Evolutionary conservation across 1,140 invertebrate genomes (phyloP).

Genomic region (Eupeodes corollae): DNA sequence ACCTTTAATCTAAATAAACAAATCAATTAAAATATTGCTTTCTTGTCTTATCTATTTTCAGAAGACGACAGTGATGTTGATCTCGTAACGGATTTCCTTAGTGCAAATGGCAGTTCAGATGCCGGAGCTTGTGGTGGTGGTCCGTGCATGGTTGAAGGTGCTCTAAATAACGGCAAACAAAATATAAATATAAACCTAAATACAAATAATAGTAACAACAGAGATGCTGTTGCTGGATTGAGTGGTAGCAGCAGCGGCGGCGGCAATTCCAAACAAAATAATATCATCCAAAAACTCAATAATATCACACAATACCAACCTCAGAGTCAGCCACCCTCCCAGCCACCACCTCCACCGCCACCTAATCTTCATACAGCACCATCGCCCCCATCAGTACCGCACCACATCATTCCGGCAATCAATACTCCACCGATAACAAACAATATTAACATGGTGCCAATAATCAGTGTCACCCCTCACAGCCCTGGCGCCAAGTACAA

Average conservation of each 20-base stretch:
- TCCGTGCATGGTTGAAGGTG: neutral
- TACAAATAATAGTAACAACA: neutral
- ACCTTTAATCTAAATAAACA: too few species aligned
- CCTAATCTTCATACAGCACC: neutral
- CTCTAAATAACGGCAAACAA: slow-evolving; percentile 4
- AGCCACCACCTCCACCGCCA: neutral
- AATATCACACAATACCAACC: slow-evolving; percentile 9
- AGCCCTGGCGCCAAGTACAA: slow-evolving; percentile 49
- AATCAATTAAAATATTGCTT: too few species aligned
- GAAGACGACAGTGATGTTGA: slow-evolving; percentile 33
- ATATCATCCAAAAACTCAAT: slow-evolving; percentile 2
- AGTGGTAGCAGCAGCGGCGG: slow-evolving; percentile 3
- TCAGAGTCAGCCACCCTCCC: neutral
- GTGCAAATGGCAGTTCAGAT: slow-evolving; percentile 21
- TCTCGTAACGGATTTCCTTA: slow-evolving; percentile 34
- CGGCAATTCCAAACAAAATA: slow-evolving; percentile 6
- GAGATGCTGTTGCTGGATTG: neutral
- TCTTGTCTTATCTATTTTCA: too few species aligned
- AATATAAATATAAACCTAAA: neutral
- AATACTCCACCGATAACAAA: slow-evolving; percentile 11
- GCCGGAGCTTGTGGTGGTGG: slow-evolving; percentile 1
- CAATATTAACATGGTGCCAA: slow-evolving; percentile 50
- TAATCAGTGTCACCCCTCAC: slow-evolving; percentile 75
- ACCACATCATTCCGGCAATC: slow-evolving; percentile 7
- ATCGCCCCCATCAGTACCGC: neutral